Evolutionary conservation across 2,797 vertebrate genomes (phyloP), one percentile per base, ranked within the genome.

Genomic region (Prunella strophiata): DNA sequence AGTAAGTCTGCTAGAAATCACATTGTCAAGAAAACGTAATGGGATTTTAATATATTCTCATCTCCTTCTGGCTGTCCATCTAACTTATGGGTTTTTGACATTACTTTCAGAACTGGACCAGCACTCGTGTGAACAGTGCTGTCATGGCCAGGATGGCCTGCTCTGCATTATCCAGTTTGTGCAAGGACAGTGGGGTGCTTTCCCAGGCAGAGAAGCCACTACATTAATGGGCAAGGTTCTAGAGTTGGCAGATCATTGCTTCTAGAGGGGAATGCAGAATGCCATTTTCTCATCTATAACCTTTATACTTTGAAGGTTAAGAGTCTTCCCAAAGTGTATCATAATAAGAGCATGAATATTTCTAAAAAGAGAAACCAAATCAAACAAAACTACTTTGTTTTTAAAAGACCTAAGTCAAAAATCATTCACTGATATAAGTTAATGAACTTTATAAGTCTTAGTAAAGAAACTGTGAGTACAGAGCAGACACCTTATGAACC

Each of bases 121-220:
- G 27, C 7, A 15, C 9, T 27, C 5, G 1, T 27, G 42, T 21
- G 25, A 85, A 4, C 26, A 54, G n/a, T 1, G 3, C 8, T 76
- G 20, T 30, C 58, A 43, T 32, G 26, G 63, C 58, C 71, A 73
- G 51, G 55, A 30, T 29, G 38, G 9, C 7, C 30, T 76, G 36
- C 30, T 51, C 27, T 54, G n/a, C 51, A 26, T 32, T 85, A 51
- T 7, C 14, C 27, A 32, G 36, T 75, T 58, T 61, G 36, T 40
- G 22, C 47, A 66, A 21, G 2, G 9, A 51, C 23, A 62, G 58
- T 0, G 0, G 42, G 23, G 21, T 26, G 10, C 25, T 0, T 0
- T 29, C 48, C 52, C 50, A 59, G 40, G n/a, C 3, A 5, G 9
- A 67, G 22, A 20, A 68, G 22, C 7, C 26, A 7, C 17, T 11